phyloP scores from a whole-genome alignment of 1,140 invertebrate species.

The Temnothorax nylanderi region DNA sequence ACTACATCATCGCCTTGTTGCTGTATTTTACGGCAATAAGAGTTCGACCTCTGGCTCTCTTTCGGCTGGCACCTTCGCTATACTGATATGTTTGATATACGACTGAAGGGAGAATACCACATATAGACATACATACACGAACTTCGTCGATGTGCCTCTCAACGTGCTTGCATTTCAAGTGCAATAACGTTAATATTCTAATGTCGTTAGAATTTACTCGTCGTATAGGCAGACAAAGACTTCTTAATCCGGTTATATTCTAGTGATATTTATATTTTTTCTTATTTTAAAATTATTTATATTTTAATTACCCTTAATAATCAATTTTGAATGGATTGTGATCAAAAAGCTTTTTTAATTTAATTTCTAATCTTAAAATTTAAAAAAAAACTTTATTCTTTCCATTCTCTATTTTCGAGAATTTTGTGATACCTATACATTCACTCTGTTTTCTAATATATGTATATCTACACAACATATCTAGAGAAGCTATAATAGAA shows the following conservation, averaged over 20 bases:
- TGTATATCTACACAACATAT: not conserved
- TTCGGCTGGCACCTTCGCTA: not conserved
- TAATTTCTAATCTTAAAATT: not conserved
- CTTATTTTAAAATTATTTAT: not conserved
- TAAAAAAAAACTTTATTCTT: not conserved
- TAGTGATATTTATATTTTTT: not conserved
- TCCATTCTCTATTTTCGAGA: not conserved
- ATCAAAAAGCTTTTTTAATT: not conserved
- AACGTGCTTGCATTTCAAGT: not conserved
- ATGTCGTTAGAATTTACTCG: not conserved
- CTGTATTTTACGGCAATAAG: conserved; percentile 59
- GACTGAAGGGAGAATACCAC: conserved; percentile 26
- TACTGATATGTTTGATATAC: conserved; percentile 49
- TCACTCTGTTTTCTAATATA: not conserved
- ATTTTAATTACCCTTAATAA: not conserved
- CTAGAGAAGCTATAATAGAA: not conserved
- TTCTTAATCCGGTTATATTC: not conserved
- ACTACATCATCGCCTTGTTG: conserved; percentile 49
- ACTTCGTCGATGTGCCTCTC: not conserved
- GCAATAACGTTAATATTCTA: conserved; percentile 31
- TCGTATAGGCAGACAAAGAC: not conserved
- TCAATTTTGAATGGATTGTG: not conserved
- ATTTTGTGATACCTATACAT: not conserved
- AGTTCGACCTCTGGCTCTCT: conserved; percentile 51
- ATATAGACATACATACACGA: not conserved